Conservation (phyloP, 1,140 invertebrate genomes). For the Drosophila sucinea region DNA sequence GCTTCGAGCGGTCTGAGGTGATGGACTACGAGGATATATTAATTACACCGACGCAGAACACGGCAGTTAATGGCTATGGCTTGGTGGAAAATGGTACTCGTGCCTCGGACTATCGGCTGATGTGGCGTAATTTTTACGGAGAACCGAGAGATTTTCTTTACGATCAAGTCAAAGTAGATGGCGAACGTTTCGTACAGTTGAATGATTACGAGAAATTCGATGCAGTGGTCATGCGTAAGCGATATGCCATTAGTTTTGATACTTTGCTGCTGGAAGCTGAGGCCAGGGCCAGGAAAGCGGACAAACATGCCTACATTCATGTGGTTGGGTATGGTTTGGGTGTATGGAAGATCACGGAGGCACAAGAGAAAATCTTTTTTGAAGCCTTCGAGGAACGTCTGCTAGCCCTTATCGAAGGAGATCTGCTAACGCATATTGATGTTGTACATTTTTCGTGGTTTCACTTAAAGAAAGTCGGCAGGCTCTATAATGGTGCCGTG, state of each 20-base stretch:
- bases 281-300: constrained; percentile 25
- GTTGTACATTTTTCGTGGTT: constrained; percentile 82
- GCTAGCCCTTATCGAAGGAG: constrained; percentile 36
- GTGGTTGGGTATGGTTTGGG: constrained; percentile 74
- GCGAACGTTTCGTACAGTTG: background rate
- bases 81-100: background rate
- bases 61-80: constrained; percentile 83
- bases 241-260: constrained; percentile 68
- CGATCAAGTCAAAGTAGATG: background rate
- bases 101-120: background rate
- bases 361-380: constrained; percentile 69
- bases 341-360: constrained; percentile 48
- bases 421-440: constrained; percentile 54
- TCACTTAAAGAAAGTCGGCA: constrained; percentile 26
- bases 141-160: constrained; percentile 3
- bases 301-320: constrained; percentile 70
- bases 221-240: constrained; percentile 38
- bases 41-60: constrained; percentile 84
- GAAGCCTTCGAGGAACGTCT: constrained; percentile 70
- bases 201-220: background rate
- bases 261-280: constrained; percentile 68
- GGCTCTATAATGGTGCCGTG: constrained; percentile 48
- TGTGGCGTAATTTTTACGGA: constrained; percentile 11
- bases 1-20: constrained; percentile 83
- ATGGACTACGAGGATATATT: constrained; percentile 86